phyloP scores from a whole-genome alignment of 2,113 vertebrate species.

The Axis porcinus region DNA sequence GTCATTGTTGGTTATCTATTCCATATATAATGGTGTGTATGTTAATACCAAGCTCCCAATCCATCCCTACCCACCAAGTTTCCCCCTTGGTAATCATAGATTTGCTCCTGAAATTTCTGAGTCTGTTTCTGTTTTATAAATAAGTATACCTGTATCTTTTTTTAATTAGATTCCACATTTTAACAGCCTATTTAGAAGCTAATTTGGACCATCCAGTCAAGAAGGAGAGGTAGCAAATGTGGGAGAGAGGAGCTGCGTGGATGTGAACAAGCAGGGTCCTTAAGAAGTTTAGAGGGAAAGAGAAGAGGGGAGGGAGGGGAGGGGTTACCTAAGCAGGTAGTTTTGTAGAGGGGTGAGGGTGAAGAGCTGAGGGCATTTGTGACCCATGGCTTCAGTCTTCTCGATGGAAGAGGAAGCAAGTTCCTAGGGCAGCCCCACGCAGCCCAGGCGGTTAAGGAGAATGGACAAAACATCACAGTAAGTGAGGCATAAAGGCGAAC shows the following conservation, averaged over 20 bases:
- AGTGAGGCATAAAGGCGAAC: rapidly evolving
- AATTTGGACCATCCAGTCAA: background rate
- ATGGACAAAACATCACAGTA: background rate
- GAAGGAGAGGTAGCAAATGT: background rate
- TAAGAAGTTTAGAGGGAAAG: background rate
- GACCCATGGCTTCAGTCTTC: background rate
- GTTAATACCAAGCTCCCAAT: background rate
- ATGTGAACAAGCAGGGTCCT: background rate
- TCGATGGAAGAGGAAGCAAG: background rate
- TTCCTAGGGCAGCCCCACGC: background rate
- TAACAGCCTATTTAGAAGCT: background rate
- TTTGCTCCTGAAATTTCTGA: background rate
- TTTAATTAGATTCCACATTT: background rate
- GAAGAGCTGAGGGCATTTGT: background rate
- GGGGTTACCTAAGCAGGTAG: background rate
- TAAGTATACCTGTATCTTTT: background rate
- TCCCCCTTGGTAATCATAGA: background rate
- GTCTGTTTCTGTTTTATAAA: background rate
- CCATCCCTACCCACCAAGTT: background rate
- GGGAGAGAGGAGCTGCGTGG: background rate
- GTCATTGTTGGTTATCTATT: background rate
- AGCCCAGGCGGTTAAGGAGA: rapidly evolving
- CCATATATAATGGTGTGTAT: background rate
- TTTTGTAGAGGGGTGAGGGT: background rate
- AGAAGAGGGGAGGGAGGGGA: background rate